Base-by-base conservation (phyloP, 2,888 invertebrate species). In the Calameuta filiformis region DNA sequence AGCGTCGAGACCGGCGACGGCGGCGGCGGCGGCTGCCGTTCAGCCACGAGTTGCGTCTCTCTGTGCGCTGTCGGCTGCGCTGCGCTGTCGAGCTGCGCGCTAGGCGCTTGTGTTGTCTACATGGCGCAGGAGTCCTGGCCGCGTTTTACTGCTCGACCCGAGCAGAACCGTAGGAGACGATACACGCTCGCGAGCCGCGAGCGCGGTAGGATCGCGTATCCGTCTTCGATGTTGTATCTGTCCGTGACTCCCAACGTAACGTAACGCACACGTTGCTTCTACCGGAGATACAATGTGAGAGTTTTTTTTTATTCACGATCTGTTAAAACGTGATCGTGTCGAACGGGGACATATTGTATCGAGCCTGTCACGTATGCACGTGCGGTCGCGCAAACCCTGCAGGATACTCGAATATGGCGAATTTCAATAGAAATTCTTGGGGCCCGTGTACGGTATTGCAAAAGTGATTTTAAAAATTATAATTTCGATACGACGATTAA, bases 41-140 rank as follows among this genome's bases (percentile, higher is more conserved):
- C 71, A 11, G 33, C 71, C 71, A 71, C 71, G 71, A 71, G 71
- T 71, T 71, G 71, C 71, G 71, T 71, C 33, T 31, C 31, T 31
- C 71, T 31, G 31, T 34, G 71, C 33, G 71, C 71, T 31, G 71
- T 23, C 9, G 31, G 31, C 71, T 31, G 71, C 12, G 71, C 71
- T 71, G 71, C 71, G 71, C 71, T 9, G 71, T 34, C 6, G 31
- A 34, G 71, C 71, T 71, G 31, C 71, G 31, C 71, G 31, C 31
- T 56, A 9, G 23, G 56, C 56, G 56, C 56, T 56, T 23, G 56
- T 56, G 23, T 56, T 56, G 56, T 56, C 56, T 56, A 23, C 23
- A 23, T 56, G 56, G 56, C 56, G 56, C 56, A 56, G 56, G 23
- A 56, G 23, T 56, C 56, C 56, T 56, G 56, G 56, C 23, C 56